Base-by-base conservation (phyloP, 64 coral and sea anemone genomes). In the Montipora capricornis region DNA sequence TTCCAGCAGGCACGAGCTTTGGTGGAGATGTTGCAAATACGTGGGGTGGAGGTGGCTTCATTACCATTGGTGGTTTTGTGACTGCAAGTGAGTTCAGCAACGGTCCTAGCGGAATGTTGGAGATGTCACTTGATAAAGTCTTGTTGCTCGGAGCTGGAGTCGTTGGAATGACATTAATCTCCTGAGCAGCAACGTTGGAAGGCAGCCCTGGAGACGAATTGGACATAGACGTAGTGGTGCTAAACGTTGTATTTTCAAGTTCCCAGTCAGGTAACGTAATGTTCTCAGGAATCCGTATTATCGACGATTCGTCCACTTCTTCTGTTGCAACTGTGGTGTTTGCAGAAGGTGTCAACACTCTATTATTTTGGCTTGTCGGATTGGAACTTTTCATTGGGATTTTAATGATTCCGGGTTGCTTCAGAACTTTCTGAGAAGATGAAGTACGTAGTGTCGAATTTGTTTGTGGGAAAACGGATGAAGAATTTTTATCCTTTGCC, bases 1-100 rank as follows among this genome's bases (percentile, higher is more conserved):
- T 70, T 24, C 17, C 82, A 20, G 47, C 46, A 51, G 64, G 66
- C 19, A 37, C 66, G 50, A 19, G 82, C 58, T 45, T 62, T 5
- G 80, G 80, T 20, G 82, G 47, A 86, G 82, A 20, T 49, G 62
- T 86, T 8, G 62, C 49, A 1, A 68, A 71, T 20, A 86, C 3
- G 61, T 73, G 64, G 20, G 66, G 66, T 10, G 8, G 82, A 71
- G 82, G 62, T 46, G 82, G 82, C 20, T 86, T 84, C 12, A 29
- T 84, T 57, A 45, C 16, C 8, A 3, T 13, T 8, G 75, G 75
- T 47, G 29, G 75, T 16, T 37, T 78, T 16, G 76, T 68, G 15
- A 50, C 45, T 14, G 82, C 19, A 20, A 68, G 66, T 5, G 82
- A 86, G 19, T 86, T 49, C 16, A 86, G 10, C 17, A 71, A 47